Evolutionary conservation across 2,888 invertebrate species (phyloP), one percentile per base, ranked within the genome.

Genomic region (Lithodes maja): DNA sequence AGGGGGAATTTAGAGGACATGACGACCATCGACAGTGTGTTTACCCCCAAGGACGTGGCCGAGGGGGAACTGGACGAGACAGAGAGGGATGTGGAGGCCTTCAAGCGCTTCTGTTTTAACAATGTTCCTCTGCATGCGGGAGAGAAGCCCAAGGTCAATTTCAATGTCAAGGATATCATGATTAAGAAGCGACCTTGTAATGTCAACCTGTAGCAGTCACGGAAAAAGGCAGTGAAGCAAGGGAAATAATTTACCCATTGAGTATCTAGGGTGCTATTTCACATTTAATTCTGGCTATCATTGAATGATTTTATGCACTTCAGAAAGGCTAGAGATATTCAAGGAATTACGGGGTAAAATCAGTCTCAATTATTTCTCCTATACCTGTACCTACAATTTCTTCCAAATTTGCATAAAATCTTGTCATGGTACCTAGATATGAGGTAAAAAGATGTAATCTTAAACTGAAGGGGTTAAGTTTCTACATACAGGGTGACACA

Each of bases 51-150:
- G 85, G 92, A 91, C 49, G 86, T 88, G 33, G 84, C 87, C 17
- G 87, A 85, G 53, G 91, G 91, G 15, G 90, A 91, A 80, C 79
- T 88, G 75, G 92, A 92, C 54, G 89, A 87, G 82, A 90, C 91
- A 15, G 92, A 92, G 49, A 83, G 96, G 1, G 97, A 97, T 93
- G 95, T 97, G 92, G 97, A 98, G 93, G 96, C 97, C 1, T 97
- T 98, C 94, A 98, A 98, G 94, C 95, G 97, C 49, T 97, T 97
- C 94, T 97, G 97, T 92, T 96, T 96, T 93, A 89, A 91, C 55
- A 97, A 97, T 93, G 97, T 97, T 92, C 96, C 97, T 92, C 96
- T 97, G 84, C 96, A 96, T 0, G 96, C 96, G 92, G 95, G 96
- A 92, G 96, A 97, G 93, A 96, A 96, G 94, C 94, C 94, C 61